Evolutionary conservation across 2,888 invertebrate species (phyloP), one percentile per base, ranked within the genome.

Genomic region (Dolichopus griseipennis): DNA sequence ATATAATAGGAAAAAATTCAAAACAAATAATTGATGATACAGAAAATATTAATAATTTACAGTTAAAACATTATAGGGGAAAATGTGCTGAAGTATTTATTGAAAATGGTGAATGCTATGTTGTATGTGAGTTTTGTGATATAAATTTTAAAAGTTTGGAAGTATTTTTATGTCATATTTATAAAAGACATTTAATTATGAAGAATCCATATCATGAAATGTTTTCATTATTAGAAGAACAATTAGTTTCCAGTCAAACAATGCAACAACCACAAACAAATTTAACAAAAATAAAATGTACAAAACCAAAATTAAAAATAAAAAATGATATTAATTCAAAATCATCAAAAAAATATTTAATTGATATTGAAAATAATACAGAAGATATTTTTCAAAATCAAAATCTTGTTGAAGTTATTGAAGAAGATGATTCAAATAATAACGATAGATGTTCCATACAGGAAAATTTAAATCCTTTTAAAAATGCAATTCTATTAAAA

Each of bases 31-130:
- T 18, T 7, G 52, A 37, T 37, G 8, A 37, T 2, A 37, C 12
- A 52, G 12, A 52, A 52, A 52, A 18, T 52, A 10, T 37, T 37
- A 37, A 37, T 4, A 27, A 27, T 27, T 41, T 41, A 41, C 9
- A 41, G 18, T 52, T 52, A n/a, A 52, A 52, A 18, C 52, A 52
- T 52, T 52, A 52, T 52, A 7, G 18, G 18, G 52, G 52, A 18
- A 52, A 52, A 52, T 52, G 52, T 52, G 52, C 52, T 52, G 52
- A 52, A 52, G 6, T 52, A 52, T 52, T 52, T 52, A 52, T 52
- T 52, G 52, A 52, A 52, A 52, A 52, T 52, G 52, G n/a, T 52
- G n/a, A 52, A 52, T 52, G 52, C 15, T 52, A 52, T n/a, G 15
- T 52, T 52, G 52, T 52, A 18, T 52, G 52, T n/a, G 52, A 52